Evolutionary conservation across 2,888 invertebrate species (phyloP).

Genomic region (Ophonus ardosiacus): DNA sequence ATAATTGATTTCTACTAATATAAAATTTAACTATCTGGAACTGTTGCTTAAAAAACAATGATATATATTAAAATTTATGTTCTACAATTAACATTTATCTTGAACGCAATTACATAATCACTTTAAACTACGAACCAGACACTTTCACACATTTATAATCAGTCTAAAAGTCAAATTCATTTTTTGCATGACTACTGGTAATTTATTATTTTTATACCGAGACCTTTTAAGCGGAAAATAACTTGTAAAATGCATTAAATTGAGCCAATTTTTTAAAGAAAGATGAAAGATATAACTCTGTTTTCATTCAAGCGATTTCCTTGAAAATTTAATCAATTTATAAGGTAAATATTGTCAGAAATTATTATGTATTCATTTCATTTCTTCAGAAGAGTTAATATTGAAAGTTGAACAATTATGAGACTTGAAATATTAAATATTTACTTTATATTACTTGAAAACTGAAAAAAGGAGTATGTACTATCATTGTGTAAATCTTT

Average conservation of each 20-base stretch:
- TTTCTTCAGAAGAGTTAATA: no score
- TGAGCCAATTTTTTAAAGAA: neutral
- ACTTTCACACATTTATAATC: conserved; percentile 16
- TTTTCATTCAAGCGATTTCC: neutral
- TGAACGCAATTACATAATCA: neutral
- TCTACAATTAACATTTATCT: conserved; percentile 8
- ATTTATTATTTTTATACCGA: neutral
- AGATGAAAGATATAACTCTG: neutral
- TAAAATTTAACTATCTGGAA: neutral
- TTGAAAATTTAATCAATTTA: neutral
- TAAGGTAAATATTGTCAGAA: neutral
- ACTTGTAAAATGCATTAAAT: neutral
- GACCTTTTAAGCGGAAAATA: neutral
- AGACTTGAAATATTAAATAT: no score
- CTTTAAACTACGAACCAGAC: neutral
- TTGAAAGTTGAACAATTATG: no score
- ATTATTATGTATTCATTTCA: neutral
- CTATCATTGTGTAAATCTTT: no score
- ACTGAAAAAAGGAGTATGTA: no score
- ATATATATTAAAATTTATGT: conserved; percentile 19
- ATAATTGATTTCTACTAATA: neutral
- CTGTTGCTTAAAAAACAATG: conserved; percentile 15
- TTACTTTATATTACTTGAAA: no score
- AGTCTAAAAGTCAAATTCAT: conserved; percentile 1
- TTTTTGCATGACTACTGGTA: neutral